These are phyloP conservation scores for Cenopis cana DNA, from an alignment of 2,888 invertebrate genomes.

Conservation along the genomic window DNA sequence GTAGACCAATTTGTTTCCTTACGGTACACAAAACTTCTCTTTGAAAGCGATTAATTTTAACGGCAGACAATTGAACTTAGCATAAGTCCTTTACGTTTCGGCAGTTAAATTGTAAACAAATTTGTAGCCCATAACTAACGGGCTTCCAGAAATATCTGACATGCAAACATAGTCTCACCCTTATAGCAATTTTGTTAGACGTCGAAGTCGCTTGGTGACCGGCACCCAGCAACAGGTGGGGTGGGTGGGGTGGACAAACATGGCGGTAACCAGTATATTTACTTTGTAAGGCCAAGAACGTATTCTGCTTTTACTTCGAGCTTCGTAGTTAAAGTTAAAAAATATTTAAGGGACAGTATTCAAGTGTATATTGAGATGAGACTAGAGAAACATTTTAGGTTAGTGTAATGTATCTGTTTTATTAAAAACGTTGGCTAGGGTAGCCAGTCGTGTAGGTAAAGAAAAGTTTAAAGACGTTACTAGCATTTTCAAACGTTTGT, in stretches of 20 bases:
- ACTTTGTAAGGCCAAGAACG: slow-evolving; percentile 28
- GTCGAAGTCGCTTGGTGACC: neutral
- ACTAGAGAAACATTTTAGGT: no score
- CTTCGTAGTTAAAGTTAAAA: slow-evolving; percentile 15
- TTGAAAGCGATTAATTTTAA: neutral
- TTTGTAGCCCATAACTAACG: slow-evolving; percentile 15
- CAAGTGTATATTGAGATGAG: no score
- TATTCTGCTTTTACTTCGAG: slow-evolving; percentile 18
- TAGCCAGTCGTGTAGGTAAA: no score
- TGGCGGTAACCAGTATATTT: slow-evolving; percentile 36
- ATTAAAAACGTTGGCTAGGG: no score
- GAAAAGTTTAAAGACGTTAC: no score
- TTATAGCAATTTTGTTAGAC: neutral
- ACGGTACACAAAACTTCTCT: neutral
- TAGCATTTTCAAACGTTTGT: no score
- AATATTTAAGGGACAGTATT: neutral
- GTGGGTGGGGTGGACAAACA: slow-evolving; percentile 36
- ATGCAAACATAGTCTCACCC: neutral
- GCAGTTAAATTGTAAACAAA: slow-evolving; percentile 23
- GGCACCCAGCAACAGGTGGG: slow-evolving; percentile 46
- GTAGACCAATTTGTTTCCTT: no score
- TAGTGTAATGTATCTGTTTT: no score
- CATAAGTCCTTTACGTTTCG: slow-evolving; percentile 8
- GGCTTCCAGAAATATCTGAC: slow-evolving; percentile 13
- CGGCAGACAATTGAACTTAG: slow-evolving; percentile 11